These are phyloP conservation scores for Petrocephalus schoutedeni DNA, from an alignment of 2,797 vertebrate genomes.

Conservation along the genomic window DNA sequence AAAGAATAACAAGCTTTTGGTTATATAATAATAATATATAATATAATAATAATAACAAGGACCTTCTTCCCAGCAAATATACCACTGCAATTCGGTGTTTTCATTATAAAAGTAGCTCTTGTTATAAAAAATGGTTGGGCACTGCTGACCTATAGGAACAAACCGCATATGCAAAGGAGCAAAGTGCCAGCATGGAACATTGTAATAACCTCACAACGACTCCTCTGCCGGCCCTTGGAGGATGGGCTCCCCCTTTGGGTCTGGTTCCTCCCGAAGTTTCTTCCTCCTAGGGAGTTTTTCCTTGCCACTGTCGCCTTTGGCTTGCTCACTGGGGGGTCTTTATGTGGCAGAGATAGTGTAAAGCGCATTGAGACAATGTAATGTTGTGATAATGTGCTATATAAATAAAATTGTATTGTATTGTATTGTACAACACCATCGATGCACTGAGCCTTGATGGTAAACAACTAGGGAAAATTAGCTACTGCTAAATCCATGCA, in stretches of 20 bases:
- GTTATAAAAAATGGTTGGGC: neutral
- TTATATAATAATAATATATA: no score
- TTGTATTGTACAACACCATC: neutral
- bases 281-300: no score
- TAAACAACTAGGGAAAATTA: neutral
- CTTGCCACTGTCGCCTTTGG: no score
- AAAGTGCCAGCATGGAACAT: neutral
- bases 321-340: no score
- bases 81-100: neutral
- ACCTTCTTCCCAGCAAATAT: neutral
- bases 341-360: no score
- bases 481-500: neutral
- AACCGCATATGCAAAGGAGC: neutral
- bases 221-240: no score
- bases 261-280: no score
- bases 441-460: neutral
- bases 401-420: no score
- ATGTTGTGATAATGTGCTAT: no score
- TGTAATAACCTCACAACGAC: neutral
- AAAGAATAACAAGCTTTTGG: neutral
- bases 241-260: no score
- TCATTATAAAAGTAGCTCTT: neutral
- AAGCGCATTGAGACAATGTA: no score
- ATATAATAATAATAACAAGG: neutral
- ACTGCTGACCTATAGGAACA: neutral